Evolutionary conservation across 2,113 vertebrate species (phyloP), one percentile per base, ranked within the genome.

Genomic region (Phylloscopus trochiloides): DNA sequence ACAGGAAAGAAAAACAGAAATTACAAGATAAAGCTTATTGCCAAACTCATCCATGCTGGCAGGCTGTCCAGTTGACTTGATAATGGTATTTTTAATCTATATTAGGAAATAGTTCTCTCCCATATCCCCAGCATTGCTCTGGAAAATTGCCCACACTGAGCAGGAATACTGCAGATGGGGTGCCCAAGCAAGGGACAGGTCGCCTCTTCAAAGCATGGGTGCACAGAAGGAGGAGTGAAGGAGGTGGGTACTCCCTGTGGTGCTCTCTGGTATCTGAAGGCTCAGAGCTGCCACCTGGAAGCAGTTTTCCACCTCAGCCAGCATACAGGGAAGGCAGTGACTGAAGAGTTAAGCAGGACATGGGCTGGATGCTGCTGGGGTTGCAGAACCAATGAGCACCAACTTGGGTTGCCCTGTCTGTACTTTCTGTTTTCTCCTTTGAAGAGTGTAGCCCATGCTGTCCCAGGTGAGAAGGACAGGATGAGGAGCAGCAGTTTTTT

Each of bases 201-300:
- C 0, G 0, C 19, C 13, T 55, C 16, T 38, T 86, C 18, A 31
- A 20, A 81, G 26, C 17, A 4, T 5, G 18, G 20, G 17, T 50
- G 38, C 38, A 50, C 34, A 50, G 66, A 29, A 77, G 74, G 36
- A 80, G 51, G 47, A 4, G 2, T 4, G 12, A 58, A 82, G 47
- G 61, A 78, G 42, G 19, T 32, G 20, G 17, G 31, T 61, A 40
- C 31, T 65, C 9, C 57, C 9, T 63, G 62, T 38, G 11, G 29
- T 63, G 26, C 26, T 67, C 29, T 58, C 26, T 57, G 68, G 21
- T 13, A 43, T 17, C 42, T 58, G 38, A 50, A 67, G 68, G 36
- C 72, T 88, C 61, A 71, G 52, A 95, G 31, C 42, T 94, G 74
- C 32, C 78, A 74, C 57, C 38, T 66, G 65, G 57, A 45, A n/a